A percentile compares a stretch with the other conserved stretches of the same genome.
These are phyloP conservation scores for Stenchaetothrips biformis DNA, from an alignment of 2,888 invertebrate genomes.

Conservation along the genomic window DNA sequence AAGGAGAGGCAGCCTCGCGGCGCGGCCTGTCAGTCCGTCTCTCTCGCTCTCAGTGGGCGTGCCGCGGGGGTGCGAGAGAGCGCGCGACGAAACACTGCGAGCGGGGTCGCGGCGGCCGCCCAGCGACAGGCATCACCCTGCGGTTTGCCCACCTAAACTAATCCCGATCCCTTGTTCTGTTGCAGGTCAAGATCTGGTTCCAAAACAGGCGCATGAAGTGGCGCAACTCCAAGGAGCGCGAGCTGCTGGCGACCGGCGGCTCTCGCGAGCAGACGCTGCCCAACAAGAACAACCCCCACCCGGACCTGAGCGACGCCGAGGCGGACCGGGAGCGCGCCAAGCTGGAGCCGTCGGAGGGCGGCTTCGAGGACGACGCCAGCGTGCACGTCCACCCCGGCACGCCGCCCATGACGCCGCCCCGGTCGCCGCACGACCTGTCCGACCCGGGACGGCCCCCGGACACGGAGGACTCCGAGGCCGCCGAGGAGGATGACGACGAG, in stretches of 20 bases:
- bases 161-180: conserved; percentile 33
- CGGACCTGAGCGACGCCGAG: conserved; percentile 88
- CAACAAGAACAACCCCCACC: conserved; percentile 94
- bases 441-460: conserved; percentile 42
- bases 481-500: conserved; percentile 63
- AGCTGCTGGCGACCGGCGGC: conserved; percentile 87
- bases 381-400: background rate
- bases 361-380: background rate
- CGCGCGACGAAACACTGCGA: conserved; percentile 6
- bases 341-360: conserved; percentile 49
- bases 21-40: no score
- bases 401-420: background rate
- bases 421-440: background rate
- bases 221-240: conserved; percentile 96
- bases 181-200: conserved; percentile 84
- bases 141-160: background rate
- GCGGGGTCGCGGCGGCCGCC: conserved; percentile 27
- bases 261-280: conserved; percentile 92
- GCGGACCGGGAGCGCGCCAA: conserved; percentile 75
- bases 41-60: no score
- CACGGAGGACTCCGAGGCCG: conserved; percentile 52
- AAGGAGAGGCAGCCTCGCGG: background rate
- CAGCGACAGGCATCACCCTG: no score
- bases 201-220: conserved; percentile 99
- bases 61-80: conserved; percentile 3